Base-by-base conservation (phyloP, 2,888 invertebrate species). In the Athrips mouffetella region DNA sequence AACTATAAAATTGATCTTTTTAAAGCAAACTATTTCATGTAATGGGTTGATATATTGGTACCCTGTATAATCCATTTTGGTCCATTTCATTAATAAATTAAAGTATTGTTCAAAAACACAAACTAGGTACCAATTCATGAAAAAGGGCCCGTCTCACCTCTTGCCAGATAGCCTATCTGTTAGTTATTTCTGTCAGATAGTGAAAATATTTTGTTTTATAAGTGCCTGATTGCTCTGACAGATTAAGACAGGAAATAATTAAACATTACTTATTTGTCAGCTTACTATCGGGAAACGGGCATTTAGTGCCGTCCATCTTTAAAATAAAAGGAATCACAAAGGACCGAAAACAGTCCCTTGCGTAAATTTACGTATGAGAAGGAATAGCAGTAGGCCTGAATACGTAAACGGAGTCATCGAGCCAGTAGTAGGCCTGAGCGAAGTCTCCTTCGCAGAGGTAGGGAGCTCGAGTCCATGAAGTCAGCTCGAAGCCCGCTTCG, bases 361-460 rank as follows among this genome's bases (percentile, higher is more conserved):
- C 3, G 11, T 23, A 5, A 11, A 41, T 42, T 21, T 45, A 45
- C 45, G 45, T 27, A 10, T 47, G 30, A 5, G 41, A 18, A 8
- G 48, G 33, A 23, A 63, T 54, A 1, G 57, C 20, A 21, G 52
- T 53, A 0, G 80, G 77, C 20, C 90, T 92, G 64, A 95, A 89
- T 33, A 97, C 91, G 73, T 97, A 96, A n/a, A 98, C 89, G 18
- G 94, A 94, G 83, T 98, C 98, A 63, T 95, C 93, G 42, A 98
- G 90, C 92, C 96, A 96, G 82, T 98, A 98, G 84, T 94, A 96
- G 0, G 96, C 94, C 77, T 96, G 96, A 40, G 94, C 91, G 58
- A 98, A 90, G 80, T 99, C 98, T 0, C 99, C 99, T 82, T 99
- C 98, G 81, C 98, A 99, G 30, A 99, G 89, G 76, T 99, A 99